Conservation (phyloP, 2,797 vertebrate genomes). For the Centroberyx gerrardi region DNA sequence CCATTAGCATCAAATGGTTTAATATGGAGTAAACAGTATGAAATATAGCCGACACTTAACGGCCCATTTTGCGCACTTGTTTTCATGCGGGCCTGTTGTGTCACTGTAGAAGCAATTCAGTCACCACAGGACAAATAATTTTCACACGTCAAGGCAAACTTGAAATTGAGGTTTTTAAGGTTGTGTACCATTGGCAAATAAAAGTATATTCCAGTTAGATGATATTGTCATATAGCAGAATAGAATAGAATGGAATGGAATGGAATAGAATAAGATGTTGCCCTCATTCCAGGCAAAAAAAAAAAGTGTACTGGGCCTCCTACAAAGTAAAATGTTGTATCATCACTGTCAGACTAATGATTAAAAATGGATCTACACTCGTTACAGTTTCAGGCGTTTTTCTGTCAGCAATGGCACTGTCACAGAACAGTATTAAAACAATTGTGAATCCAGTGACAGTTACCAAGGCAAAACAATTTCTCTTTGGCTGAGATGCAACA, state of each 20-base stretch:
- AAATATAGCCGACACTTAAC: background rate
- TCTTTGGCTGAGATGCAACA: conserved; percentile 61
- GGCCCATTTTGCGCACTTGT: too few species aligned
- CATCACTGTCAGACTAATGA: conserved; percentile 66
- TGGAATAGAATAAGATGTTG: too few species aligned
- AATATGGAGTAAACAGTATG: too few species aligned
- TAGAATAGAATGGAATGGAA: too few species aligned
- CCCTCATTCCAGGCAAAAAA: too few species aligned
- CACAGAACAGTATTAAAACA: conserved; percentile 60
- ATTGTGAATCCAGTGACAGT: conserved; percentile 56
- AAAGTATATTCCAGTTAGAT: too few species aligned
- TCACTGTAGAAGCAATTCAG: background rate
- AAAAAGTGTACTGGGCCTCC: background rate
- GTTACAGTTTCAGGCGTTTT: conserved; percentile 57
- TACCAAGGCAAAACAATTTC: conserved; percentile 73
- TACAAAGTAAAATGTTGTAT: conserved; percentile 33
- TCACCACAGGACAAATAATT: background rate
- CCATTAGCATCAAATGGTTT: too few species aligned
- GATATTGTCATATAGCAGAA: too few species aligned
- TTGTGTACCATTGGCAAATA: too few species aligned
- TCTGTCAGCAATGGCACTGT: conserved; percentile 53
- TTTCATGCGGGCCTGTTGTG: too few species aligned
- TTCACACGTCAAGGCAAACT: background rate
- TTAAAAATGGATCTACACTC: conserved; percentile 67
- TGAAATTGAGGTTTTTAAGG: too few species aligned